Base-by-base conservation (phyloP, 2,797 vertebrate genomes). In the Geotrypetes seraphini region DNA sequence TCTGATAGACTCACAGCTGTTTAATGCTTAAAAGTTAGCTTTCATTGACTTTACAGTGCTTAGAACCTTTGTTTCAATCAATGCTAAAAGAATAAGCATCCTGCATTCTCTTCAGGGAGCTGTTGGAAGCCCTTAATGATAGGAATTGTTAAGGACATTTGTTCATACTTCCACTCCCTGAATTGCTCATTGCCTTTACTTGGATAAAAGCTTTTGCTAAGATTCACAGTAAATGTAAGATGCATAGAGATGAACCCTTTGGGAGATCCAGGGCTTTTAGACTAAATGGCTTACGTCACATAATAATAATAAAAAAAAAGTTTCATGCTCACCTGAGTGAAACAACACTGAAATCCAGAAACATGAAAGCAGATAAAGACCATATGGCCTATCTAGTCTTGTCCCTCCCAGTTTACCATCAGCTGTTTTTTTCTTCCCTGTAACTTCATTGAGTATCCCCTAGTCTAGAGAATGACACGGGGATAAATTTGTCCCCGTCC, bases 141-240 rank as follows among this genome's bases (percentile, higher is more conserved):
- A 25, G 11, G 25, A 50, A 33, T 23, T 12, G 17, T 42, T 42
- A 32, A 20, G 12, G 28, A 20, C 17, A 21, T 63, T 59, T 60
- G 22, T 41, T 57, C 20, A 2, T 18, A 0, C 2, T 48, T 40
- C 48, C 12, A 30, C 15, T 20, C 28, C 11, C 27, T 26, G 31
- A 33, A 29, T 11, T 30, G 3, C 19, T 28, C 3, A 8, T 20
- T 5, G 16, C 11, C 34, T 7, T 19, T 31, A 23, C 3, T 10
- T 14, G 9, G 20, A 19, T 36, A 19, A 33, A 16, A 10, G n/a
- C 28, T 33, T 35, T 28, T 16, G 3, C 28, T 36, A 25, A 43
- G 31, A 43, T 19, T 53, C 34, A 17, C 3, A 38, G 30, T 15
- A 29, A 15, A 10, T 28, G 1, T 18, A 31, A 4, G 12, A 7